phyloP scores from a whole-genome alignment of 1,140 invertebrate species.

The Psilanteris sp. region DNA sequence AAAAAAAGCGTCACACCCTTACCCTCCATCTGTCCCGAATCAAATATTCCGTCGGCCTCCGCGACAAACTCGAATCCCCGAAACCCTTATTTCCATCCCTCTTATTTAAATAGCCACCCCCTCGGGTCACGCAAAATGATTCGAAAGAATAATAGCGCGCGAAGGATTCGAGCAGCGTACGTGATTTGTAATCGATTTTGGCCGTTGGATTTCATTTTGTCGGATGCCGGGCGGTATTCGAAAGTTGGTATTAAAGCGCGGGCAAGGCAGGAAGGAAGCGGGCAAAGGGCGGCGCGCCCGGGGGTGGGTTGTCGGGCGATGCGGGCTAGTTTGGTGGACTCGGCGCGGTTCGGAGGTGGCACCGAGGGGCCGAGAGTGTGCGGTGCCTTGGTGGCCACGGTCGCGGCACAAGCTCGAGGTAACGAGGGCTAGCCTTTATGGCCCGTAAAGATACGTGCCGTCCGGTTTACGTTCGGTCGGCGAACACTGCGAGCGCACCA shows the following conservation, averaged over 20 bases:
- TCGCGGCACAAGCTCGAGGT: constrained; percentile 72
- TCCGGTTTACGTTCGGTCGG: constrained; percentile 73
- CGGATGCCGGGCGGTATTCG: constrained; percentile 3
- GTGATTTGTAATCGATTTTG: constrained; percentile 56
- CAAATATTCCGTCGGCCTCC: too few relatives aligned
- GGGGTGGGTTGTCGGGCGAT: constrained; percentile 39
- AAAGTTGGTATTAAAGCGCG: constrained; percentile 46
- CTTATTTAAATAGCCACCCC: neutral
- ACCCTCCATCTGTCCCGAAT: too few relatives aligned
- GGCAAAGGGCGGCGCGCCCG: neutral
- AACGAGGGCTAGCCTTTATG: constrained; percentile 79
- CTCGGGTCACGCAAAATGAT: constrained; percentile 9
- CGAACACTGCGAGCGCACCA: constrained; percentile 56
- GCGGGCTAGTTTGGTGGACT: constrained; percentile 53
- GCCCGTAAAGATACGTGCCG: constrained; percentile 79
- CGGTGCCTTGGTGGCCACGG: constrained; percentile 77
- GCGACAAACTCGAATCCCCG: too few relatives aligned
- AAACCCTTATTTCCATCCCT: constrained; percentile 17
- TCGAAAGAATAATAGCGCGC: constrained; percentile 17
- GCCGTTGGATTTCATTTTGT: constrained; percentile 33
- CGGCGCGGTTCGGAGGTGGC: constrained; percentile 61
- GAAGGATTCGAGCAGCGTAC: constrained; percentile 9
- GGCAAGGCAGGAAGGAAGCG: constrained; percentile 3
- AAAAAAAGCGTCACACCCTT: too few relatives aligned
- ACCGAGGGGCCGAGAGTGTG: constrained; percentile 69